phyloP scores from a whole-genome alignment of 1,140 invertebrate species.

The Drosophila bipectinata region DNA sequence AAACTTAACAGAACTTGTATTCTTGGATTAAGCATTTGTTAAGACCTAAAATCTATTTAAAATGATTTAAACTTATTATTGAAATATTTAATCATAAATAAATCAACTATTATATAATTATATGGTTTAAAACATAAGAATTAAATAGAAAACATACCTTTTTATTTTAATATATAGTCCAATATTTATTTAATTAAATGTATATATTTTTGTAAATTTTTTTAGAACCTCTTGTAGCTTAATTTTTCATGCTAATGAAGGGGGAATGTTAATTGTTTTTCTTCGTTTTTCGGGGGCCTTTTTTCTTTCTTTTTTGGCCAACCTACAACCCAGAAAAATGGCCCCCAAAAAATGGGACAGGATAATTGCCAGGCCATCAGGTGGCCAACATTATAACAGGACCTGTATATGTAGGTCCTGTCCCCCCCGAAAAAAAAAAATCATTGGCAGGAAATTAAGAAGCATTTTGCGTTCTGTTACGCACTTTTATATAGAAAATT shows the following conservation, averaged over 20 bases:
- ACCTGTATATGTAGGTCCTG: neutral
- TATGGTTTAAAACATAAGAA: no score
- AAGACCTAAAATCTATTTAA: no score
- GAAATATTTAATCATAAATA: no score
- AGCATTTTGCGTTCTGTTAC: slow-evolving; percentile 48
- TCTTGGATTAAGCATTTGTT: no score
- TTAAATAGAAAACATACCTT: no score
- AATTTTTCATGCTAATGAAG: slow-evolving; percentile 69
- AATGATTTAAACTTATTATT: no score
- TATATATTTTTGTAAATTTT: slow-evolving; percentile 8
- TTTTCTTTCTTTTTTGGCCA: slow-evolving; percentile 1
- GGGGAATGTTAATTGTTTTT: slow-evolving; percentile 59
- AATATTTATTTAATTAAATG: neutral
- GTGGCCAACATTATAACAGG: neutral
- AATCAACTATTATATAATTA: no score
- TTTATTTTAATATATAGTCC: no score
- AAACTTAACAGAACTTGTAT: no score
- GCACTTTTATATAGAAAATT: slow-evolving; percentile 7
- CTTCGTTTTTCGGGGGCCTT: neutral
- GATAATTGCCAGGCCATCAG: slow-evolving; percentile 46
- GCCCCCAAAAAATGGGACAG: slow-evolving; percentile 6
- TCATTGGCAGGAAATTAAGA: slow-evolving; percentile 65
- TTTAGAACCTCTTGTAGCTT: slow-evolving; percentile 24
- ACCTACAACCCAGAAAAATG: slow-evolving; percentile 26
- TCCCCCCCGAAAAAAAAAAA: slow-evolving; percentile 29